Conservation (phyloP, 2,888 invertebrate species). For the Tipula confusa region DNA sequence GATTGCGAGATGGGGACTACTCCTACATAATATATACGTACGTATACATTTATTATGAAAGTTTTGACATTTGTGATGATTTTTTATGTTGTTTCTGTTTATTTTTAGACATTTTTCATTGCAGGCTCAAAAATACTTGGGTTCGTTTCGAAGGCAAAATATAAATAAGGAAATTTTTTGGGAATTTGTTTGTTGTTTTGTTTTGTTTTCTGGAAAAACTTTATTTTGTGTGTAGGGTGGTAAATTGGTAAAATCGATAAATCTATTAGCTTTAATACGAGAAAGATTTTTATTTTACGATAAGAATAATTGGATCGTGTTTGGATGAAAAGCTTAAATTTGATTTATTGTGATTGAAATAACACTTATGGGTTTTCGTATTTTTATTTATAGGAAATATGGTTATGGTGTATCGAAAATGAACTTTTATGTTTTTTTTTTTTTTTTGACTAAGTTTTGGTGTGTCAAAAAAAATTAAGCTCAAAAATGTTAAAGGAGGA, state of each 20-base stretch:
- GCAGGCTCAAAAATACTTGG: not conserved
- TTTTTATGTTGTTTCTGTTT: slow-evolving; percentile 14
- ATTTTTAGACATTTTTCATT: slow-evolving; percentile 25
- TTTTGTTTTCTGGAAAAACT: not conserved
- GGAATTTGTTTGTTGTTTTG: not conserved
- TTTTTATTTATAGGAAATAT: not conserved
- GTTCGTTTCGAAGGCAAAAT: not conserved
- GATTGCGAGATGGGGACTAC: not conserved
- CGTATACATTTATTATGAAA: not conserved
- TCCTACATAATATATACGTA: not conserved
- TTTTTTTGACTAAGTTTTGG: too few relatives aligned
- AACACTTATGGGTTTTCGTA: not conserved
- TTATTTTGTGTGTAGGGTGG: not conserved
- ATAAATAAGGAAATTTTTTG: slow-evolving; percentile 13
- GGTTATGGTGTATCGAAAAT: not conserved
- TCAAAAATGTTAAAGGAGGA: too few relatives aligned
- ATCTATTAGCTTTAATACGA: slow-evolving; percentile 20
- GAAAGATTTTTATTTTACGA: slow-evolving; percentile 1
- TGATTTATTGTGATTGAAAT: slow-evolving; percentile 25
- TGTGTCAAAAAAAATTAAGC: too few relatives aligned
- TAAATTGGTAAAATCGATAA: not conserved
- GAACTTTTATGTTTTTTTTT: too few relatives aligned
- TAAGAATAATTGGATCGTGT: slow-evolving; percentile 25
- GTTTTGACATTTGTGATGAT: slow-evolving; percentile 25
- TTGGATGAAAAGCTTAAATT: not conserved